phyloP scores from a whole-genome alignment of 2,888 invertebrate species.

The Serrognathus titanus region DNA sequence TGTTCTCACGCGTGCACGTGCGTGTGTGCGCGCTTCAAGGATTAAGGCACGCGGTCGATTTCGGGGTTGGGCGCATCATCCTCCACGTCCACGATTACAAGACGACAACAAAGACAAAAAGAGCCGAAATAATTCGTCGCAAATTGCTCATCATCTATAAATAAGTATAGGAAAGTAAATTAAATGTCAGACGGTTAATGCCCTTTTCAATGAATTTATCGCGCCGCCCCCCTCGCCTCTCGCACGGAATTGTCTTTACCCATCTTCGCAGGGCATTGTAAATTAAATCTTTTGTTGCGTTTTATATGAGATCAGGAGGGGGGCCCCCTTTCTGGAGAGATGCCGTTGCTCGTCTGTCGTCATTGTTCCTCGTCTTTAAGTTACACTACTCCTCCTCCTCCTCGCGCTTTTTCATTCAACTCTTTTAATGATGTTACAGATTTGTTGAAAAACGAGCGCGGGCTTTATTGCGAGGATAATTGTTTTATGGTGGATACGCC shows the following conservation, averaged over 20 bases:
- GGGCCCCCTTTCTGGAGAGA: too few species aligned
- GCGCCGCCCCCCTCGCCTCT: not conserved
- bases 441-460: too few species aligned
- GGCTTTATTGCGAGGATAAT: too few species aligned
- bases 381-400: too few species aligned
- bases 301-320: constrained; percentile 6
- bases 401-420: too few species aligned
- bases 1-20: not conserved
- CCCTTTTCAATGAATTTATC: constrained; percentile 23
- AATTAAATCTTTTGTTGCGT: constrained; percentile 15
- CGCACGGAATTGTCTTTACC: not conserved
- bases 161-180: constrained; percentile 17
- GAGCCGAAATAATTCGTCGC: not conserved
- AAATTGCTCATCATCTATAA: constrained; percentile 16
- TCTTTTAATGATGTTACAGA: too few species aligned
- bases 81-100: not conserved
- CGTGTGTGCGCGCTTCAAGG: not conserved
- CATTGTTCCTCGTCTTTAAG: too few species aligned
- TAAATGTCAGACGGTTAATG: constrained; percentile 21
- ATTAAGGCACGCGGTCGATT: not conserved
- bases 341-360: too few species aligned
- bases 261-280: constrained; percentile 7
- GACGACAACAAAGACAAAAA: not conserved
- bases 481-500: too few species aligned
- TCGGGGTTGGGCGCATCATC: not conserved